Percentiles rank a stretch among this genome's conserved stretches.
Evolutionary conservation across 53 echinoderm and acorn worm species (phyloP).

Genomic region (Patiria pectinifera): DNA sequence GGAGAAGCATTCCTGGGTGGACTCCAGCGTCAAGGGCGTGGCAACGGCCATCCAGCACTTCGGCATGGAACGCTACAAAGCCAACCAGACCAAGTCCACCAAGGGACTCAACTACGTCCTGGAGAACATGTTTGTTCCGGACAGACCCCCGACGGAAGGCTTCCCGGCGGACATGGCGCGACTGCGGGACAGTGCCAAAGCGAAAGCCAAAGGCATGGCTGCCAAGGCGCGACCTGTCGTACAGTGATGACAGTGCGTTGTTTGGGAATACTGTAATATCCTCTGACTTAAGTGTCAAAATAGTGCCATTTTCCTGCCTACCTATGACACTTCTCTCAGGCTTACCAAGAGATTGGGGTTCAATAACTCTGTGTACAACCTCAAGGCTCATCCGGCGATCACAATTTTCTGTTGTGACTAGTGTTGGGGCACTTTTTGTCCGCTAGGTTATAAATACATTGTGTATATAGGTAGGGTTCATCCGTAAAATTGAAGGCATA

Average conservation of each 20-base stretch:
- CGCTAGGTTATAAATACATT: no score
- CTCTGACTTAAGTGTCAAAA: neutral
- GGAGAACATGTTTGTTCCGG: conserved; percentile 78
- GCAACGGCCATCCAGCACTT: conserved; percentile 78
- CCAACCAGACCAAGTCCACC: conserved; percentile 77
- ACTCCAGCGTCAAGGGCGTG: conserved; percentile 81
- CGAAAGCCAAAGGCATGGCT: conserved; percentile 66
- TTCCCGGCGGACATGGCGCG: conserved; percentile 57
- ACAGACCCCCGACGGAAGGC: conserved; percentile 36
- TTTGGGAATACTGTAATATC: neutral
- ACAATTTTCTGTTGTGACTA: no score
- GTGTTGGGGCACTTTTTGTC: no score
- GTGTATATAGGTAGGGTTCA: no score
- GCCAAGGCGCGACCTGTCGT: conserved; percentile 55
- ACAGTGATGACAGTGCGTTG: neutral
- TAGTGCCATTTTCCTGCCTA: neutral
- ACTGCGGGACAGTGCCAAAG: conserved; percentile 63
- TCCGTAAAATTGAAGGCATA: no score
- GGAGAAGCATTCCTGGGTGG: conserved; percentile 84
- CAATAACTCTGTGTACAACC: no score
- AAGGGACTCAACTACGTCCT: conserved; percentile 83
- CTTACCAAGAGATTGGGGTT: neutral
- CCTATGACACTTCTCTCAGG: neutral
- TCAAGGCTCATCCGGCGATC: no score
- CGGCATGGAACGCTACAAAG: conserved; percentile 88